Evolutionary conservation across 2,113 vertebrate species (phyloP), one percentile per base, ranked within the genome.

Genomic region (Cryptotis parvus): DNA sequence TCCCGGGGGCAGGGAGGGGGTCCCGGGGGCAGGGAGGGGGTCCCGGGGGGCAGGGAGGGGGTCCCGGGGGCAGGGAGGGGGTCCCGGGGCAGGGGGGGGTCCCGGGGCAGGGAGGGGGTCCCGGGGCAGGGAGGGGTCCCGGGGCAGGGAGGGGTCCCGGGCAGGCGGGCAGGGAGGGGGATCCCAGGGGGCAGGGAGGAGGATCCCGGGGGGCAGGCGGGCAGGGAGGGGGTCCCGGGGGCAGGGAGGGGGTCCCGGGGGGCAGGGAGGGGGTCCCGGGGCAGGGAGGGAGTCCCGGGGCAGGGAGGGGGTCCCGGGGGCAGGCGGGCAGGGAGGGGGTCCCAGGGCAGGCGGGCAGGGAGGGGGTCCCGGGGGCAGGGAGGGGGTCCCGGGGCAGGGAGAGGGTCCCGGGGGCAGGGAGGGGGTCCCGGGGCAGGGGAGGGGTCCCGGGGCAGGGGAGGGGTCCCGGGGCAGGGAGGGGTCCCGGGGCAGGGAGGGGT

Each of bases 181-280:
- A n/a, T n/a, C n/a, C n/a, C 24, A 35, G 31, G 45, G 29, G 76
- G 11, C 29, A 11, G 24, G 12, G 63, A 63, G 52, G 49, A 16
- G 35, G 33, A 33, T n/a, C 24, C 9, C 37, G 26, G 16, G 1
- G 66, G 33, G 2, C n/a, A n/a, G n/a, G n/a, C n/a, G n/a, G n/a
- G n/a, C n/a, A n/a, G 14, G 39, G 45, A 14, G 9, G 9, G 45
- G 5, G 45, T 14, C 6, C 1, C 0, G 0, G 41, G 37, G 6
- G 37, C 52, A 6, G 33, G 68, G 5, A 22, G 33, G 33, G 18
- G 68, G 20, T 4, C 16, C 15, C 6, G 55, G 15, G 55, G 22
- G 5, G 55, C 15, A 58, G 6, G 41, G 9, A 22, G 6, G 16
- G 52, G 33, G 55, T 33, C 45, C 31, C 70, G 0, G 37, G 5